Evolutionary conservation across 2,888 invertebrate genomes (phyloP).

Genomic region (Taphrorychus bicolor): DNA sequence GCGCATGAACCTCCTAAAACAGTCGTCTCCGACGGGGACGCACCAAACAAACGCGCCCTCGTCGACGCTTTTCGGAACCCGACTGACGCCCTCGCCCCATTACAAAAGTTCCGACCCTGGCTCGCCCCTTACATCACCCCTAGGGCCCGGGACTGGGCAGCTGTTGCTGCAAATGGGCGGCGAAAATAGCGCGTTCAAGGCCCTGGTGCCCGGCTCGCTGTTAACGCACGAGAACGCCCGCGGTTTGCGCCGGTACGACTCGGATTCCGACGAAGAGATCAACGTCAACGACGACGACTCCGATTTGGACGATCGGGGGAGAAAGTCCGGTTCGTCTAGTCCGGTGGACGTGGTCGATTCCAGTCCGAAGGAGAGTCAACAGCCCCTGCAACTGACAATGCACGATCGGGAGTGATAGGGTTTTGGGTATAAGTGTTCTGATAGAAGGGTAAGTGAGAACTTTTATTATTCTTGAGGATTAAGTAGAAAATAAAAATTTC

Average conservation of each 20-base stretch:
- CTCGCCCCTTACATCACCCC: slow-evolving; percentile 65
- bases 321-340: slow-evolving; percentile 62
- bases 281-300: slow-evolving; percentile 83
- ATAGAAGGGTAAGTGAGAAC: no score
- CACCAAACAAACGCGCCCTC: slow-evolving; percentile 53
- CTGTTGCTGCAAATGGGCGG: slow-evolving; percentile 76
- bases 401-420: slow-evolving; percentile 67
- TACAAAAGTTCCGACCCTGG: slow-evolving; percentile 72
- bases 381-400: slow-evolving; percentile 75
- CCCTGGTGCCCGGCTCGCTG: slow-evolving; percentile 70
- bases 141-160: slow-evolving; percentile 61
- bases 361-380: slow-evolving; percentile 53
- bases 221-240: slow-evolving; percentile 66
- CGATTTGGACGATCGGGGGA: slow-evolving; percentile 65
- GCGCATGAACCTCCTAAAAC: slow-evolving; percentile 91
- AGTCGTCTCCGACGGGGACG: slow-evolving; percentile 59
- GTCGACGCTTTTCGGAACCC: slow-evolving; percentile 53
- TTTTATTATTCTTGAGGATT: no score
- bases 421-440: no score
- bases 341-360: slow-evolving; percentile 61
- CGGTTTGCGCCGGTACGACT: slow-evolving; percentile 62
- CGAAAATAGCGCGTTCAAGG: slow-evolving; percentile 88
- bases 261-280: slow-evolving; percentile 80
- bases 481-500: no score
- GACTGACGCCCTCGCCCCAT: slow-evolving; percentile 65